These are phyloP conservation scores for Encarsia formosa DNA, from an alignment of 2,888 invertebrate species.

Conservation along the genomic window DNA sequence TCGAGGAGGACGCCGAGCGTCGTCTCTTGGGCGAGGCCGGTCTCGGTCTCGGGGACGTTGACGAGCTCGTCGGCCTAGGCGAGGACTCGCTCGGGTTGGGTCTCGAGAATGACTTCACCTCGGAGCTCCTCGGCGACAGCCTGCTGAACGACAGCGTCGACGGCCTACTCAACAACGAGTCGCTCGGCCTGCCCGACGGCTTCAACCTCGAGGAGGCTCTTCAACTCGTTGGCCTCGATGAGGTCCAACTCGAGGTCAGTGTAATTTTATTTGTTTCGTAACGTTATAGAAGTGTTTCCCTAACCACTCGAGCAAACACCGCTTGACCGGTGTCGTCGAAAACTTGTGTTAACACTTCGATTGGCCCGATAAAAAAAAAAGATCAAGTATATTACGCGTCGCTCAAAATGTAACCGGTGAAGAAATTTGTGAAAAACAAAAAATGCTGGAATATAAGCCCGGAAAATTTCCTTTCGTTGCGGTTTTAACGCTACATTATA, in stretches of 20 bases:
- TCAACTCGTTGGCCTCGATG: constrained; percentile 69
- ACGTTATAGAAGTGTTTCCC: background rate
- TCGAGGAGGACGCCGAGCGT: constrained; percentile 30
- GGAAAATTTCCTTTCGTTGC: too few relatives aligned
- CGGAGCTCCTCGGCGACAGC: constrained; percentile 42
- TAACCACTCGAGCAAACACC: background rate
- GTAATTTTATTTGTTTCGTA: background rate
- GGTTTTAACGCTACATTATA: too few relatives aligned
- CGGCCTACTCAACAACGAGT: constrained; percentile 45
- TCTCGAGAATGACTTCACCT: constrained; percentile 47
- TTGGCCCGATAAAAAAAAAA: background rate
- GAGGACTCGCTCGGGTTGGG: constrained; percentile 46
- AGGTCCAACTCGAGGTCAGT: constrained; percentile 53
- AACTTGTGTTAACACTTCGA: background rate
- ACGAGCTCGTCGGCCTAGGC: constrained; percentile 39
- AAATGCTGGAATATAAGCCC: constrained; percentile 36
- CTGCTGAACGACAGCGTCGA: constrained; percentile 42
- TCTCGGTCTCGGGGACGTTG: constrained; percentile 38
- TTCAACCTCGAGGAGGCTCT: constrained; percentile 71
- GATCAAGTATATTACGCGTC: background rate
- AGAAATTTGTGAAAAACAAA: constrained; percentile 12
- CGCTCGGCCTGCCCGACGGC: constrained; percentile 58
- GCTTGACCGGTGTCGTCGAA: background rate
- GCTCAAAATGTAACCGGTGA: background rate
- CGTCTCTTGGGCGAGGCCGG: constrained; percentile 36